Conservation (phyloP, 2,888 invertebrate genomes). For the Diarsia brunnea region DNA sequence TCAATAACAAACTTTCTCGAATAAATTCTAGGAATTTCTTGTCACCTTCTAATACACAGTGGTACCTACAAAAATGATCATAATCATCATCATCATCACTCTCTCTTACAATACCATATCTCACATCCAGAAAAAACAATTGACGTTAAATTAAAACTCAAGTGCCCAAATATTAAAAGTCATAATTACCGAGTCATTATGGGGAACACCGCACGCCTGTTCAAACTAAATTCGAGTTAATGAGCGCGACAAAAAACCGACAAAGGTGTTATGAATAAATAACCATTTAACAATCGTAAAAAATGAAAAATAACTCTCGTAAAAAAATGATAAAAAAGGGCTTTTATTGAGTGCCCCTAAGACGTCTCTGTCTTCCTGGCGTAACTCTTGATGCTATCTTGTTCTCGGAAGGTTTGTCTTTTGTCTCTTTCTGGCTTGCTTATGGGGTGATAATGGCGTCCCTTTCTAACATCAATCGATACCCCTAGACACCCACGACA, state of each 20-base stretch:
- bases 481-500: slow-evolving; percentile 83
- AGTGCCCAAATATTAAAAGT: slow-evolving; percentile 60
- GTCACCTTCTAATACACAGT: neutral
- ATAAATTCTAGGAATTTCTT: neutral
- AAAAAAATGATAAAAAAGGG: slow-evolving; percentile 69
- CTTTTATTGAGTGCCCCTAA: slow-evolving; percentile 85
- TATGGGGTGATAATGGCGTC: slow-evolving; percentile 66
- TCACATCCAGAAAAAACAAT: slow-evolving; percentile 43
- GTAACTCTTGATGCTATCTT: slow-evolving; percentile 87
- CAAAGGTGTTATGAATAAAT: slow-evolving; percentile 90
- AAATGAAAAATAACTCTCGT: slow-evolving; percentile 57
- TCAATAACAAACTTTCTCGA: neutral
- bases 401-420: slow-evolving; percentile 83
- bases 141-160: slow-evolving; percentile 56
- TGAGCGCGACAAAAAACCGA: slow-evolving; percentile 84
- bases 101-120: slow-evolving; percentile 22
- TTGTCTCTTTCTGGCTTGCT: slow-evolving; percentile 69
- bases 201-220: slow-evolving; percentile 72
- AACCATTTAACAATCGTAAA: slow-evolving; percentile 82
- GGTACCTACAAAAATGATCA: neutral
- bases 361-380: slow-evolving; percentile 83
- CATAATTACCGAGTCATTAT: slow-evolving; percentile 63
- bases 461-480: slow-evolving; percentile 83
- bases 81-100: slow-evolving; percentile 18
- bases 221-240: slow-evolving; percentile 83